Percentiles rank a stretch among this genome's conserved stretches.
phyloP scores from a whole-genome alignment of 2,888 invertebrate genomes.

The Heliconius sara region DNA sequence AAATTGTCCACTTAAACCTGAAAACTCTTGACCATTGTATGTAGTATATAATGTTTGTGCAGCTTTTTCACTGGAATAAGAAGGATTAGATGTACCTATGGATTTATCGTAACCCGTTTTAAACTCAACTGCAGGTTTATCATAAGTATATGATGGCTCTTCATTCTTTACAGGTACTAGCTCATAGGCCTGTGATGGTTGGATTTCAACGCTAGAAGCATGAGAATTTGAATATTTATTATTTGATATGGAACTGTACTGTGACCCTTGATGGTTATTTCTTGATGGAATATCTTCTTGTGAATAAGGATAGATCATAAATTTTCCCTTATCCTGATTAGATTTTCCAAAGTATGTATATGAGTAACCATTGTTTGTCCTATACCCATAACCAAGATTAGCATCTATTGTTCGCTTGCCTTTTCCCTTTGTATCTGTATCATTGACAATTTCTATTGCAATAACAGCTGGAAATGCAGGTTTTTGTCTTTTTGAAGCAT shows the following conservation, averaged over 20 bases:
- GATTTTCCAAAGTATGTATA: constrained; percentile 80
- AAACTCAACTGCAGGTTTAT: constrained; percentile 64
- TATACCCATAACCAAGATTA: constrained; percentile 88
- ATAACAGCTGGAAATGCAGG: constrained; percentile 81
- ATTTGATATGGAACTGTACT: constrained; percentile 42
- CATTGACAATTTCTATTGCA: constrained; percentile 86
- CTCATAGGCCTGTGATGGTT: constrained; percentile 84
- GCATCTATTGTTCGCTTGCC: constrained; percentile 89
- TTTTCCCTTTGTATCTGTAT: constrained; percentile 78
- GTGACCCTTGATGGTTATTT: constrained; percentile 41
- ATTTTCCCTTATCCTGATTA: constrained; percentile 79
- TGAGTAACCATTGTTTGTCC: constrained; percentile 80
- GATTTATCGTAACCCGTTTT: constrained; percentile 61
- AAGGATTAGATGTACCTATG: constrained; percentile 50
- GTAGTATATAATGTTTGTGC: constrained; percentile 76
- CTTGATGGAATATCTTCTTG: constrained; percentile 85
- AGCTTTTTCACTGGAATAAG: constrained; percentile 53
- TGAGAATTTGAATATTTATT: constrained; percentile 54
- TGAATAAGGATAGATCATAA: constrained; percentile 88
- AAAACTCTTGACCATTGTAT: constrained; percentile 76
- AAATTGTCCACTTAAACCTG: constrained; percentile 75
- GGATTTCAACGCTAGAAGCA: constrained; percentile 79
- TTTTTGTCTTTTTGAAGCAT: constrained; percentile 48
- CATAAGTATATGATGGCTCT: constrained; percentile 64
- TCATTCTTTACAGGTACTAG: constrained; percentile 71